These are phyloP conservation scores for Protodeltote pygarga DNA, from an alignment of 2,888 invertebrate genomes.

Conservation along the genomic window DNA sequence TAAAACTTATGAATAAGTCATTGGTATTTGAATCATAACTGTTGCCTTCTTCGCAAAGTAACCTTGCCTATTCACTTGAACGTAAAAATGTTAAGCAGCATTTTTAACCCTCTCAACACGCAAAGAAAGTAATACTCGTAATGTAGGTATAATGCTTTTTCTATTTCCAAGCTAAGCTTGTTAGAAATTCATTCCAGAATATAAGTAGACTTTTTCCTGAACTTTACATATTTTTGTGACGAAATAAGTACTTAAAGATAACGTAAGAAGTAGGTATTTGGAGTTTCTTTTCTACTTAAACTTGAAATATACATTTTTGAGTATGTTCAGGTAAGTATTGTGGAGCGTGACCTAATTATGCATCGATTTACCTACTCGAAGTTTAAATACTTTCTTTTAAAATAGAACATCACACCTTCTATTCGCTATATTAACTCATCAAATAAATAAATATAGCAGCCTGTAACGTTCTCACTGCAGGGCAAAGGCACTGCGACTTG, in stretches of 20 bases:
- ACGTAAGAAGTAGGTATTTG: no score
- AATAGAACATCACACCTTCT: no score
- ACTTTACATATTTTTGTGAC: slow-evolving; percentile 28
- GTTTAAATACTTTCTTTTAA: no score
- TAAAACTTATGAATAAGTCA: slow-evolving; percentile 52
- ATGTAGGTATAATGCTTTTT: slow-evolving; percentile 42
- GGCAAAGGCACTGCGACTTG: no score
- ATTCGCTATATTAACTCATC: no score
- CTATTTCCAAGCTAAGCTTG: slow-evolving; percentile 41
- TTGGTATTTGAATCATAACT: slow-evolving; percentile 44
- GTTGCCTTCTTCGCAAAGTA: slow-evolving; percentile 41
- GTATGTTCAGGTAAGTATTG: no score
- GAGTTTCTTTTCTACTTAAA: slow-evolving; percentile 15
- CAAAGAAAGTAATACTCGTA: slow-evolving; percentile 46
- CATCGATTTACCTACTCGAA: no score
- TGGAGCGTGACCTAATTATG: no score
- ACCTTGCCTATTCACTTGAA: slow-evolving; percentile 46
- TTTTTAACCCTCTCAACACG: slow-evolving; percentile 50
- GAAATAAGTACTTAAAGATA: slow-evolving; percentile 20
- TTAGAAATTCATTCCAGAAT: slow-evolving; percentile 41
- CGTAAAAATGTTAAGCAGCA: slow-evolving; percentile 47
- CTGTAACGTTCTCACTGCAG: no score
- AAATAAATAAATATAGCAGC: no score
- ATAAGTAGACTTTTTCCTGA: slow-evolving; percentile 23
- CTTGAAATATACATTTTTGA: slow-evolving; percentile 24